Conservation (phyloP, 2,888 invertebrate species). For the Leptinotarsa haldemani region DNA sequence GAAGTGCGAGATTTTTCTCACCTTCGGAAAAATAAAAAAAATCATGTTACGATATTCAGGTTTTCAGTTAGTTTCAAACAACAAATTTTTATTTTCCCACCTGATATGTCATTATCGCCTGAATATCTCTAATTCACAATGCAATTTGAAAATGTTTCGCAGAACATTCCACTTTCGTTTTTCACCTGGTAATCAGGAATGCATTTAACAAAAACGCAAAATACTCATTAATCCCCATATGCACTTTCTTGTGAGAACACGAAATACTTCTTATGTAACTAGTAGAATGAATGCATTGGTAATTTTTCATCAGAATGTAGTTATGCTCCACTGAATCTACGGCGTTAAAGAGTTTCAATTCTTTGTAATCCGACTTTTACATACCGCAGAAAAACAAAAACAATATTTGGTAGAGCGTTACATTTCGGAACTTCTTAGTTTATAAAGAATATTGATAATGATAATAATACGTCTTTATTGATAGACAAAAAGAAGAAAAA, state of each 20-base stretch:
- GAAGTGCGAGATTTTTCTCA: too few species aligned
- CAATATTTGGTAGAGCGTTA: background rate
- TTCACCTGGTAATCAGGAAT: background rate
- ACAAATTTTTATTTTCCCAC: too few species aligned
- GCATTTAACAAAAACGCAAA: background rate
- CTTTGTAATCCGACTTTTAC: slow-evolving; percentile 10
- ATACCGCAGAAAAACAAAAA: slow-evolving; percentile 1
- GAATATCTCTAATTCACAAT: background rate
- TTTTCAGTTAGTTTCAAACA: too few species aligned
- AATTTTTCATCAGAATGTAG: slow-evolving; percentile 1
- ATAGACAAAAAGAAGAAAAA: too few species aligned
- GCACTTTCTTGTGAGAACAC: slow-evolving; percentile 14
- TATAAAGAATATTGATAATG: background rate
- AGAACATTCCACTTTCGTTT: background rate
- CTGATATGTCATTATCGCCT: too few species aligned
- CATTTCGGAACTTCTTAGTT: background rate
- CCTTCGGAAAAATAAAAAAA: too few species aligned
- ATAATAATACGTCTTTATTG: too few species aligned
- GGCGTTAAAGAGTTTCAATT: background rate
- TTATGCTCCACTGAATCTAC: background rate
- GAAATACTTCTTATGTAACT: slow-evolving; percentile 12
- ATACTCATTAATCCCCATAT: slow-evolving; percentile 8
- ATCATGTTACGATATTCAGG: too few species aligned
- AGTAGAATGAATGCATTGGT: slow-evolving; percentile 1
- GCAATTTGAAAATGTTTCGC: background rate